Evolutionary conservation across 2,797 vertebrate genomes (phyloP), one percentile per base, ranked within the genome.

Genomic region (Champsocephalus esox): DNA sequence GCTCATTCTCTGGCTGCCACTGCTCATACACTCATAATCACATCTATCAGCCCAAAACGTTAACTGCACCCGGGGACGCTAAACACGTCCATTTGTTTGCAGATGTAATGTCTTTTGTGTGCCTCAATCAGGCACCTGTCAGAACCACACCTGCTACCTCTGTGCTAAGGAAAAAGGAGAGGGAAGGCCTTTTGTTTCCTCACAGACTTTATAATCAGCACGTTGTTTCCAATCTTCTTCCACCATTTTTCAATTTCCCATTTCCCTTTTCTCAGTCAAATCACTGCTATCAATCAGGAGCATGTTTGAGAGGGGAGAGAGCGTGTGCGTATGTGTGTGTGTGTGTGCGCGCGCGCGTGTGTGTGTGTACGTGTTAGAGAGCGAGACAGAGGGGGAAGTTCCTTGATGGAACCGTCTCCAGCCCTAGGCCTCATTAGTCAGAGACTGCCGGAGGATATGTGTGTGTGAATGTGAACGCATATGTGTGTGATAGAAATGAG

Each of bases 61-160:
- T 90, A 93, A 92, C 89, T 83, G 89, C 90, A 91, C 87, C 90
- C 90, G 75, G 89, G 91, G 85, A 91, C 80, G 73, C 88, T 94
- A 93, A 94, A 92, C 92, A 92, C 90, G 85, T 90, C 92, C 92
- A 93, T 95, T 95, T 94, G 92, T 95, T 94, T 94, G 93, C 88
- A 89, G 92, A 93, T 94, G 94, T 94, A 95, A 95, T 94, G 92
- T 93, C 90, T 94, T 93, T 92, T 92, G 86, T 88, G 88, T 62
- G 81, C 87, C 88, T 94, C 95, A 95, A 94, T 94, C 94, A 95
- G 91, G 94, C 93, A 94, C 93, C 93, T 95, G 94, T 95, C 94
- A 94, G 87, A 93, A 88, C 89, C 90, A 88, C 91, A 93, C 92
- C 95, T 95, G 94, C 94, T 94, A 83, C 92, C 92, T 89, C 87